A percentile compares a stretch with the other conserved stretches of the same genome.
phyloP scores from a whole-genome alignment of 2,113 vertebrate species.

The Trematomus loennbergii region DNA sequence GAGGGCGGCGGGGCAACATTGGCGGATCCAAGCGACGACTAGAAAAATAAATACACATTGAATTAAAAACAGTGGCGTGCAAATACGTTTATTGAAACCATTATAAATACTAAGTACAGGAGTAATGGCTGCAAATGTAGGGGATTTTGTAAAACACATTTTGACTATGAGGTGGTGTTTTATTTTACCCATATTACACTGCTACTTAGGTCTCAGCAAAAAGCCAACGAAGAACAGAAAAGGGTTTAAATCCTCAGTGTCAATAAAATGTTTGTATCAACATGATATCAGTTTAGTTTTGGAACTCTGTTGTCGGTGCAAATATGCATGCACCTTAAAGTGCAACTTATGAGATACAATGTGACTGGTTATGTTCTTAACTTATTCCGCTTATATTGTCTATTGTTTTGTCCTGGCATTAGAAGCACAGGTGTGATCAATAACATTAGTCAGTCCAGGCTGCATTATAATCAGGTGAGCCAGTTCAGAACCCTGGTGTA shows the following conservation, averaged over 20 bases:
- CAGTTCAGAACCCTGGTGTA: neutral
- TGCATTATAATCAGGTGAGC: neutral
- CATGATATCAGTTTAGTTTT: neutral
- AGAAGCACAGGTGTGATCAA: neutral
- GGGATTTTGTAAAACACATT: neutral
- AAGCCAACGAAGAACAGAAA: no score
- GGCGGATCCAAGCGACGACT: slow-evolving; percentile 93
- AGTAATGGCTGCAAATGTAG: neutral
- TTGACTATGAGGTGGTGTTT: neutral
- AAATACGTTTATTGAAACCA: no score
- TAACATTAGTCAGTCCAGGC: neutral
- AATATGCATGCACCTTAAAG: neutral
- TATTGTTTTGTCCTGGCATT: no score
- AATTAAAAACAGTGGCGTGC: neutral
- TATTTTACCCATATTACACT: no score
- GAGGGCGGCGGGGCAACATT: slow-evolving; percentile 83
- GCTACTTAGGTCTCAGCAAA: no score
- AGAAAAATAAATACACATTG: slow-evolving; percentile 22
- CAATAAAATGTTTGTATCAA: neutral
- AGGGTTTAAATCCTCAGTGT: neutral
- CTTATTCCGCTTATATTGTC: neutral
- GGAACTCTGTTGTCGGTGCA: neutral
- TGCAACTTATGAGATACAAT: neutral
- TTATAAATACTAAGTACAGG: neutral
- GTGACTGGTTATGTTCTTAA: neutral